phyloP scores from a whole-genome alignment of 2,797 vertebrate genomes.

The Brotula barbata region DNA sequence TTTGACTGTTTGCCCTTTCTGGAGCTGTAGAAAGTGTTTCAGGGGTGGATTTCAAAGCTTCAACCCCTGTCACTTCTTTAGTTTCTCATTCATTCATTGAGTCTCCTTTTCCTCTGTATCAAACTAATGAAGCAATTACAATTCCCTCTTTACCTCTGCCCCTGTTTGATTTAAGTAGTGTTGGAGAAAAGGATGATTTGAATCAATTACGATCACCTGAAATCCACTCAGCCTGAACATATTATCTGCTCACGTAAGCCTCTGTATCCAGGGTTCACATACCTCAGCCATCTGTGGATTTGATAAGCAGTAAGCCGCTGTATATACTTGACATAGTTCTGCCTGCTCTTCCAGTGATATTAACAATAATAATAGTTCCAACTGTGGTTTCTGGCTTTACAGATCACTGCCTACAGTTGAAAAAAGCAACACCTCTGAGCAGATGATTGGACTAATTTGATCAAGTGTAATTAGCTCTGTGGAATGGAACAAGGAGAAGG shows the following conservation, averaged over 20 bases:
- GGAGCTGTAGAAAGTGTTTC: slow-evolving; percentile 90
- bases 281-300: slow-evolving; percentile 14
- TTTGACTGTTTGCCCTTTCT: slow-evolving; percentile 60
- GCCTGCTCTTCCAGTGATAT: slow-evolving; percentile 18
- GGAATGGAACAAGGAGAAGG: slow-evolving; percentile 97
- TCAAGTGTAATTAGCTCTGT: slow-evolving; percentile 91
- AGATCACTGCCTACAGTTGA: slow-evolving; percentile 88
- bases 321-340: neutral
- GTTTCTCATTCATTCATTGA: neutral
- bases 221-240: slow-evolving; percentile 41
- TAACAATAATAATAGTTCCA: slow-evolving; percentile 11
- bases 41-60: slow-evolving; percentile 94
- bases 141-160: slow-evolving; percentile 34
- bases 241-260: slow-evolving; percentile 26
- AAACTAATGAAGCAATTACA: slow-evolving; percentile 12
- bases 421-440: slow-evolving; percentile 92
- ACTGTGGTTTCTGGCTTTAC: slow-evolving; percentile 26
- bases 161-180: slow-evolving; percentile 33
- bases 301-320: slow-evolving; percentile 24
- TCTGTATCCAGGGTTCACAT: slow-evolving; percentile 13
- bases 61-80: slow-evolving; percentile 58
- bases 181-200: slow-evolving; percentile 20
- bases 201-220: slow-evolving; percentile 40
- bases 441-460: slow-evolving; percentile 91
- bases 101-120: neutral